A percentile compares a stretch with the other conserved stretches of the same genome.
Conservation (phyloP, 1,140 invertebrate genomes). For the Vollenhovia emeryi region DNA sequence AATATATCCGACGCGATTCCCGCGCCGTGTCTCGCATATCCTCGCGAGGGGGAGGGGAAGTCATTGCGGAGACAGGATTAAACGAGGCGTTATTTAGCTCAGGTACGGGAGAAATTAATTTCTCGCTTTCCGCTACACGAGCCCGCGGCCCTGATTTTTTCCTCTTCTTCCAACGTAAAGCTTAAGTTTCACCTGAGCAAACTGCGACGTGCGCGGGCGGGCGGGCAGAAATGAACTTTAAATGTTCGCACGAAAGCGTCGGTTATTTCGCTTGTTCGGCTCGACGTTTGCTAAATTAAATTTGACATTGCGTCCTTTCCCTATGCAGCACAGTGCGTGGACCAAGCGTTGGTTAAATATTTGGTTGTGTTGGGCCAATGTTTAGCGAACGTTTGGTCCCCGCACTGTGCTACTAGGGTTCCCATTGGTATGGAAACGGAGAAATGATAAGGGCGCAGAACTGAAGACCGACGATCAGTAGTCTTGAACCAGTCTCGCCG, state of each 20-base stretch:
- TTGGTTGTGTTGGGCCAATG: no score
- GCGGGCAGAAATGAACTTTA: not conserved
- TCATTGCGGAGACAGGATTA: not conserved
- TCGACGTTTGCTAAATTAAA: not conserved
- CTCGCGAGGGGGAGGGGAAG: no score
- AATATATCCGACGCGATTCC: not conserved
- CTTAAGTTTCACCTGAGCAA: not conserved
- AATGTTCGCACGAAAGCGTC: not conserved
- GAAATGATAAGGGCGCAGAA: not conserved
- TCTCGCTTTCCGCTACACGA: not conserved
- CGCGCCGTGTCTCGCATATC: not conserved
- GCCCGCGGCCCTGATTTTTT: not conserved
- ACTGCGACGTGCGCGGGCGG: not conserved
- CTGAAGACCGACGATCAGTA: not conserved
- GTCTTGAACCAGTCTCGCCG: not conserved
- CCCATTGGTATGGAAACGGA: not conserved
- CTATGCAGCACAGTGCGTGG: no score
- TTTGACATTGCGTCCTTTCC: not conserved
- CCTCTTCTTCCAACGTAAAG: not conserved
- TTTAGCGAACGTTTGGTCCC: no score
- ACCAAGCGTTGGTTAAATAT: no score
- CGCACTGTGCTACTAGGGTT: no score
- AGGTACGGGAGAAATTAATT: not conserved
- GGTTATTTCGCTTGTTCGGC: not conserved
- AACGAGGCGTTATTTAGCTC: conserved; percentile 3